These are phyloP conservation scores for Coranthus polyacanthus DNA, from an alignment of 2,797 vertebrate genomes.

Conservation along the genomic window DNA sequence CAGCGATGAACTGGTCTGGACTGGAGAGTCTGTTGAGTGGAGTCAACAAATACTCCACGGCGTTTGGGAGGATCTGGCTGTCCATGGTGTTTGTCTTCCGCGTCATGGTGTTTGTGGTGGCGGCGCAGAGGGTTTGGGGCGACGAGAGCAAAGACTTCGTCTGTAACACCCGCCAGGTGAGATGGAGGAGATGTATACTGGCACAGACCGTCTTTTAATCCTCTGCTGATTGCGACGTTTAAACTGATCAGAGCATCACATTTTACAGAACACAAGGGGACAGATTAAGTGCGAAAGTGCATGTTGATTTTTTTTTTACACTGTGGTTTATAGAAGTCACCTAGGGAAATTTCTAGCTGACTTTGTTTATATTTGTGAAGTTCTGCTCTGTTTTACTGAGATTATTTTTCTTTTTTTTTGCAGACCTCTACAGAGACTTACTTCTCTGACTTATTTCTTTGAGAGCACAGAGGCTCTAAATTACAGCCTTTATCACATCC, in stretches of 20 bases:
- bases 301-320: no score
- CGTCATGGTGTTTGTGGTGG: conserved; percentile 93
- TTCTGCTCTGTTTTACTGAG: no score
- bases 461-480: neutral
- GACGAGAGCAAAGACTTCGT: conserved; percentile 93
- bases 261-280: no score
- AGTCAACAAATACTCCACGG: conserved; percentile 94
- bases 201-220: no score
- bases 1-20: conserved; percentile 92
- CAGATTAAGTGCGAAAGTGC: no score
- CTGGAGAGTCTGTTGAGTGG: conserved; percentile 89
- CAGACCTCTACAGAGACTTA: neutral
- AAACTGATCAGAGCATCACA: no score
- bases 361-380: no score
- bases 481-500: neutral
- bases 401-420: no score
- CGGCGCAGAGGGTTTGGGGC: conserved; percentile 91
- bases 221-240: no score
- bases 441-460: neutral
- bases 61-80: conserved; percentile 95
- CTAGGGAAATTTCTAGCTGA: no score
- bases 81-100: conserved; percentile 95
- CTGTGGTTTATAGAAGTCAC: no score
- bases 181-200: neutral
- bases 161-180: conserved; percentile 91